These are phyloP conservation scores for Mastomys coucha DNA, from an alignment of 2,113 vertebrate genomes.

Conservation along the genomic window DNA sequence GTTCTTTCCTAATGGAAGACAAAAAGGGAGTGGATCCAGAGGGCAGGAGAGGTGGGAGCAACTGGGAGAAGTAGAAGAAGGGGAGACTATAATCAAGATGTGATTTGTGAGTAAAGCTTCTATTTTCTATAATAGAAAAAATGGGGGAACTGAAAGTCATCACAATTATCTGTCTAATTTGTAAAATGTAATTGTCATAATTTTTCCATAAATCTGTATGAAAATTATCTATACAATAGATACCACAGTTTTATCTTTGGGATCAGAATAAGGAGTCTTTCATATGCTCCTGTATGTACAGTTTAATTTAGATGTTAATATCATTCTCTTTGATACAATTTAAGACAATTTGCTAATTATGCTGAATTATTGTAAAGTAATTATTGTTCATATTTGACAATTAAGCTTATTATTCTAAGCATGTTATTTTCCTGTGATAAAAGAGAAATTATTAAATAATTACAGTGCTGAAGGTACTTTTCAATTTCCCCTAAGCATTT, in stretches of 20 bases:
- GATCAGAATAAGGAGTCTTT: not conserved
- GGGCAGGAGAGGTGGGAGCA: not conserved
- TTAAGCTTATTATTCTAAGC: not conserved
- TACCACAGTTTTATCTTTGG: not conserved
- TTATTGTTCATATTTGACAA: not conserved
- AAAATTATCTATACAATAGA: not conserved
- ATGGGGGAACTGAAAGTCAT: not conserved
- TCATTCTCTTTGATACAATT: not conserved
- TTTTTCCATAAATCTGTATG: constrained; percentile 44
- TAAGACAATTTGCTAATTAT: not conserved
- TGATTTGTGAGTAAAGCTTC: not conserved
- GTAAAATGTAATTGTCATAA: not conserved
- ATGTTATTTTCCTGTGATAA: not conserved
- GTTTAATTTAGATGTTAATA: constrained; percentile 20
- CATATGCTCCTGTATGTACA: not conserved
- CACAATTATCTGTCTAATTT: constrained; percentile 34
- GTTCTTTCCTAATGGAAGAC: not conserved
- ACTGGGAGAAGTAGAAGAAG: not conserved
- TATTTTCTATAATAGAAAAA: not conserved
- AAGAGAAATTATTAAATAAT: not conserved
- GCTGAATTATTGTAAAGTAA: not conserved
- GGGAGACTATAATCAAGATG: not conserved
- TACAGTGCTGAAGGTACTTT: not conserved
- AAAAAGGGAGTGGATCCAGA: not conserved
- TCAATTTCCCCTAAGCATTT: not conserved